Percentiles rank a stretch among this genome's conserved stretches.
These are phyloP conservation scores for Siphlonurus alternatus DNA, from an alignment of 2,888 invertebrate genomes.

Conservation along the genomic window DNA sequence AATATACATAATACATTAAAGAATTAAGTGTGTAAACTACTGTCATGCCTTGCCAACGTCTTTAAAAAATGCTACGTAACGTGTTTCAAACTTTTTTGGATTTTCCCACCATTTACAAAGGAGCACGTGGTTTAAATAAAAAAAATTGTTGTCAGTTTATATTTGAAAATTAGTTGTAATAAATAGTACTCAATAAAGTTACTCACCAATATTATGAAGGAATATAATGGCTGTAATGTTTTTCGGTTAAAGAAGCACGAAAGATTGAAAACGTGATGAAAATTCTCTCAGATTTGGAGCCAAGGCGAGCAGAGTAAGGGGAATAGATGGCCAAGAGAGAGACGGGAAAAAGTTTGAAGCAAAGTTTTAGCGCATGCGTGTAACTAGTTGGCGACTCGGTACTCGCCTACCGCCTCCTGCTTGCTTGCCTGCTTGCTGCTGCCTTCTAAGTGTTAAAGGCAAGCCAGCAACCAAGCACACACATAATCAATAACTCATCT, in stretches of 20 bases:
- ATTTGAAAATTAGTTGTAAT: too few species aligned
- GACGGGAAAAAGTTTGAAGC: background rate
- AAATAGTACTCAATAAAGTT: too few species aligned
- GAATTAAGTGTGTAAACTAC: too few species aligned
- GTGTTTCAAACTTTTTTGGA: background rate
- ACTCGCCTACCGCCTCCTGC: background rate
- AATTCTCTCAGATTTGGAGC: background rate
- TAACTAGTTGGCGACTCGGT: background rate
- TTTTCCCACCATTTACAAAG: background rate
- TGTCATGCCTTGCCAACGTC: background rate
- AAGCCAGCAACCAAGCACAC: background rate
- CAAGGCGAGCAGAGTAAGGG: constrained; percentile 2
- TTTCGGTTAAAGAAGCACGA: background rate
- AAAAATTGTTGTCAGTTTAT: background rate
- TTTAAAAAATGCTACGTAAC: too few species aligned
- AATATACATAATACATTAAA: too few species aligned
- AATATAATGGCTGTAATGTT: background rate
- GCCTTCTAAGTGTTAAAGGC: background rate
- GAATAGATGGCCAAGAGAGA: constrained; percentile 2
- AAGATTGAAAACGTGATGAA: background rate
- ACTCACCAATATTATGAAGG: background rate
- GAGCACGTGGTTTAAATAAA: background rate
- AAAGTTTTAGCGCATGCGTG: constrained; percentile 2
- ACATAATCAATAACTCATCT: background rate
- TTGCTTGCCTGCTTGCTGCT: too few species aligned